These are phyloP conservation scores for Balanococcus diminutus DNA, from an alignment of 2,888 invertebrate species.

Conservation along the genomic window DNA sequence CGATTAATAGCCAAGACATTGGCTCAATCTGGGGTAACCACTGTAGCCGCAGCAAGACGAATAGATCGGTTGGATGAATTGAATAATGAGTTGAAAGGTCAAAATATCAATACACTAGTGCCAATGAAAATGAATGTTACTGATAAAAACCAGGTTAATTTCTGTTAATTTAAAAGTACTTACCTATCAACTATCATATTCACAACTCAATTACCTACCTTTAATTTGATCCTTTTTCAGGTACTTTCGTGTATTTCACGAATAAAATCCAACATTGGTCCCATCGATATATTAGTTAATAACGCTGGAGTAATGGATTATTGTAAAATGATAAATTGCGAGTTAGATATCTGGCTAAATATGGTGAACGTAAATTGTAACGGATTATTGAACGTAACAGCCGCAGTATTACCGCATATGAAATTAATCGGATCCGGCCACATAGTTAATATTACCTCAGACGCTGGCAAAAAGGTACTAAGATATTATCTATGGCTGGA, in stretches of 20 bases:
- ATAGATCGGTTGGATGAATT: constrained; percentile 57
- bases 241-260: constrained; percentile 44
- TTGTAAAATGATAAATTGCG: constrained; percentile 61
- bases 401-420: constrained; percentile 63
- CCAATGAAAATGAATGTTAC: constrained; percentile 58
- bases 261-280: constrained; percentile 58
- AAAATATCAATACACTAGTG: constrained; percentile 54
- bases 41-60: constrained; percentile 58
- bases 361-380: constrained; percentile 60
- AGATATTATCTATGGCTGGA: too few relatives aligned
- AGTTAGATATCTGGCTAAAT: constrained; percentile 65
- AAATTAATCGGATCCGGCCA: constrained; percentile 61
- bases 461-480: constrained; percentile 59
- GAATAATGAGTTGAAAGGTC: constrained; percentile 42
- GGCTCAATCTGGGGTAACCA: constrained; percentile 58
- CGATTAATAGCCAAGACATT: constrained; percentile 58
- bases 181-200: too few relatives aligned
- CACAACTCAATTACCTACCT: not conserved
- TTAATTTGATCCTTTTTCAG: not conserved
- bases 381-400: constrained; percentile 59
- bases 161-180: too few relatives aligned
- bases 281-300: constrained; percentile 64
- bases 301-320: constrained; percentile 65
- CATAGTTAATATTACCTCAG: constrained; percentile 63
- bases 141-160: constrained; percentile 57